Evolutionary conservation across 1,140 invertebrate species (phyloP).

Genomic region (Diploscapter pachys): DNA sequence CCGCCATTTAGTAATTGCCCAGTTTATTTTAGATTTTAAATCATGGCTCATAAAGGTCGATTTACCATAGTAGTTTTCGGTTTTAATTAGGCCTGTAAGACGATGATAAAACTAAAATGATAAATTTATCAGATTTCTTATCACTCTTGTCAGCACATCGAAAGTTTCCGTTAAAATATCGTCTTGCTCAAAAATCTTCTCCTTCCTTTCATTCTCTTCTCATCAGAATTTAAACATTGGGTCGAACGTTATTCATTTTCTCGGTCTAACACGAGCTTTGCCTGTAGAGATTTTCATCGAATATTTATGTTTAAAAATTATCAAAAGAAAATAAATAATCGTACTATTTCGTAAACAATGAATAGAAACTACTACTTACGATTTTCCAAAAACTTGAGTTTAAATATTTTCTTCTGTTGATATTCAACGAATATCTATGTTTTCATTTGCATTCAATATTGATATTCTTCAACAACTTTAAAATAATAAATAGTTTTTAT

Average conservation of each 20-base stretch:
- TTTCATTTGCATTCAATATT: neutral
- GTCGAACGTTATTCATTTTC: no score
- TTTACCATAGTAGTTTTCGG: no score
- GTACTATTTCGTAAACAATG: neutral
- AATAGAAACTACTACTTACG: neutral
- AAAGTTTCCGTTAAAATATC: no score
- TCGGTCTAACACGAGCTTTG: no score
- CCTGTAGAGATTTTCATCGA: neutral
- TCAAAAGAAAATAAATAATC: neutral
- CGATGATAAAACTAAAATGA: no score
- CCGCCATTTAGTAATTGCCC: conserved; percentile 5
- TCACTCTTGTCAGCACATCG: no score
- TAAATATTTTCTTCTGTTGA: neutral
- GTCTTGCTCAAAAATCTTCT: no score
- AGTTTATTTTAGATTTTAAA: neutral
- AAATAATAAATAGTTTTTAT: neutral
- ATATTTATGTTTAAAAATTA: neutral
- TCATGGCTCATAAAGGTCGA: no score
- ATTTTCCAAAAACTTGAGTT: neutral
- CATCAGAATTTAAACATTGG: no score
- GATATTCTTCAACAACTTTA: neutral
- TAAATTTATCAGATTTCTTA: no score
- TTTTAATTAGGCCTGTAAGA: no score
- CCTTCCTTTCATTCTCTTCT: no score
- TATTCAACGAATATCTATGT: neutral